Evolutionary conservation across 1,140 invertebrate species (phyloP).

Genomic region (Psilanteris sp.): DNA sequence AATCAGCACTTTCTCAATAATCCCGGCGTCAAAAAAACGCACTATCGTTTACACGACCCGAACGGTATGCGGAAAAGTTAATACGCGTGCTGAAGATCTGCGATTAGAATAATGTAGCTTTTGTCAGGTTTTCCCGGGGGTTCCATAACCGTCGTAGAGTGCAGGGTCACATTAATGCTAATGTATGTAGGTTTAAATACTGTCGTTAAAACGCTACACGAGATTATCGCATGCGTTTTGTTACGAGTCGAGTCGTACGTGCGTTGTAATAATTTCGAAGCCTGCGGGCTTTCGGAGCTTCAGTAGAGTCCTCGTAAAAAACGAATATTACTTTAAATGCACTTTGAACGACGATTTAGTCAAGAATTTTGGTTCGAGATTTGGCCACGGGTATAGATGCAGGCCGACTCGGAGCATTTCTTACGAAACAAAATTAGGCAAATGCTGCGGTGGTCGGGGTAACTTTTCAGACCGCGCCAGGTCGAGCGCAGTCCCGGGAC

Average conservation of each 20-base stretch:
- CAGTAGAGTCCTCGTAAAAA: slow-evolving; percentile 10
- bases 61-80: slow-evolving; percentile 27
- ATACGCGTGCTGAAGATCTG: slow-evolving; percentile 1
- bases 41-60: slow-evolving; percentile 13
- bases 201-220: slow-evolving; percentile 52
- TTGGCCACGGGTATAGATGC: too few species aligned
- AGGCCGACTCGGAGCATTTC: too few species aligned
- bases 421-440: too few species aligned
- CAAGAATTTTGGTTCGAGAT: too few species aligned
- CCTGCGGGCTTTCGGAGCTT: slow-evolving; percentile 1
- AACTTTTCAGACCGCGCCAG: too few species aligned
- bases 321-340: slow-evolving; percentile 9
- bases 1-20: slow-evolving; percentile 14
- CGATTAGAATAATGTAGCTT: slow-evolving; percentile 21
- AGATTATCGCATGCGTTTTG: slow-evolving; percentile 45
- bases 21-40: slow-evolving; percentile 8
- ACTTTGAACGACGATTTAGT: neutral
- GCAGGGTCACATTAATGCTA: slow-evolving; percentile 50
- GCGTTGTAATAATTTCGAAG: slow-evolving; percentile 21
- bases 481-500: too few species aligned
- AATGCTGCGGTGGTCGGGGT: too few species aligned
- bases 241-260: slow-evolving; percentile 35
- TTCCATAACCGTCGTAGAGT: slow-evolving; percentile 21
- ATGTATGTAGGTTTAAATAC: slow-evolving; percentile 55
- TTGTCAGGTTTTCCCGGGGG: slow-evolving; percentile 38